Base-by-base conservation (phyloP, 2,797 vertebrate genomes). In the Cyprinella venusta region DNA sequence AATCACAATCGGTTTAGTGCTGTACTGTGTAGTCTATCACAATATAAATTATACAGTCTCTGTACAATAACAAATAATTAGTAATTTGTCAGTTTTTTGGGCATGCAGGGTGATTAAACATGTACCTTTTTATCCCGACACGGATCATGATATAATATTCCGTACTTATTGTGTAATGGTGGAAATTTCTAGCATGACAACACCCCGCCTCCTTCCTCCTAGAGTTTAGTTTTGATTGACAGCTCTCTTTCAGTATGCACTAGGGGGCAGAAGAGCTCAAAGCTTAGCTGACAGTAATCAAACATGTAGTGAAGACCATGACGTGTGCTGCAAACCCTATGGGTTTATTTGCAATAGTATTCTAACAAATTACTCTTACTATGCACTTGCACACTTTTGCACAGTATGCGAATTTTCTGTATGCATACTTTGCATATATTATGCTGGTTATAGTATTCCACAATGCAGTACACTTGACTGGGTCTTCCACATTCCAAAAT, bases 241-340 rank as follows among this genome's bases (percentile, higher is more conserved):
- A 45, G 75, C 6, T 1, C 56, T 63, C 40, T 8, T 45, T 63
- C 16, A 30, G 16, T 19, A 13, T 64, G 38, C 75, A 45, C 59
- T 77, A 77, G 75, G 40, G 24, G 75, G 59, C 59, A 77, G 38
- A 77, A 45, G 38, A 19, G 38, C 38, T 77, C 75, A 77, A 63
- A 76, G 75, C n/a, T n/a, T n/a, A n/a, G n/a, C 38, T 76, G 74
- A 61, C 54, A 76, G 16, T 59, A 36, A 18, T 76, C 74, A 61
- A 61, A 76, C n/a, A 52, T 24, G 15, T 7, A 10, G 45, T 48
- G 45, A 48, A 48, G 45, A 48, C 45, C 13, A 45, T 1, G 45
- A 48, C 4, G 45, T 15, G 13, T 48, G 4, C 13, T 59, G 52
- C n/a, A 59, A 59, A 59, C 36, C 33, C 52, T 24, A 30, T 30